A percentile compares a stretch with the other conserved stretches of the same genome.
These are phyloP conservation scores for Lasioglossum zephyrum DNA, from an alignment of 2,888 invertebrate species.

Conservation along the genomic window DNA sequence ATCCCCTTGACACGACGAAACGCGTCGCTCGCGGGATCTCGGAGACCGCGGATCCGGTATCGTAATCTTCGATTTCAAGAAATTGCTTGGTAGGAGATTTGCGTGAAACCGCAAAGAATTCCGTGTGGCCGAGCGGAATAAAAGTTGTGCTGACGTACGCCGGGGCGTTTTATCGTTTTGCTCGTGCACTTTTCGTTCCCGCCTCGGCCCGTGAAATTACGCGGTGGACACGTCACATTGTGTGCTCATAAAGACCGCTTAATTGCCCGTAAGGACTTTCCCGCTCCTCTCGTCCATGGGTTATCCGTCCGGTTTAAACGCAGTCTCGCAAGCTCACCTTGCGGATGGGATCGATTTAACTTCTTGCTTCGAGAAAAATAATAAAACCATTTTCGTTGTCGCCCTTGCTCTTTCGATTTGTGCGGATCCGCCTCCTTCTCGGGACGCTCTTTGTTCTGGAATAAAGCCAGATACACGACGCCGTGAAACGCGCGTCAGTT, in stretches of 20 bases:
- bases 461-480: not conserved
- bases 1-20: constrained; percentile 11
- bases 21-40: not conserved
- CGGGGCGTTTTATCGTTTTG: constrained; percentile 18
- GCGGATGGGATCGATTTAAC: constrained; percentile 58
- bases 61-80: constrained; percentile 35
- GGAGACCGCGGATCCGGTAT: constrained; percentile 49
- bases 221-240: constrained; percentile 58
- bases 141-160: constrained; percentile 36
- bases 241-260: constrained; percentile 65
- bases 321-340: constrained; percentile 61
- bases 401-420: constrained; percentile 17
- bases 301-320: constrained; percentile 69
- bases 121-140: constrained; percentile 7
- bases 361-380: constrained; percentile 5
- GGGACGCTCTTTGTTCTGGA: constrained; percentile 26
- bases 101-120: constrained; percentile 36
- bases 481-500: not conserved
- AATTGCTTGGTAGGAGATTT: constrained; percentile 63
- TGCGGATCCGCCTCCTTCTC: not conserved
- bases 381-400: constrained; percentile 28
- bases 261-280: constrained; percentile 61
- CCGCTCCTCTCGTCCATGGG: constrained; percentile 21
- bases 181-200: not conserved
- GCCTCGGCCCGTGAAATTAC: constrained; percentile 52